phyloP scores from a whole-genome alignment of 2,113 vertebrate genomes.

The Syngnathus scovelli region DNA sequence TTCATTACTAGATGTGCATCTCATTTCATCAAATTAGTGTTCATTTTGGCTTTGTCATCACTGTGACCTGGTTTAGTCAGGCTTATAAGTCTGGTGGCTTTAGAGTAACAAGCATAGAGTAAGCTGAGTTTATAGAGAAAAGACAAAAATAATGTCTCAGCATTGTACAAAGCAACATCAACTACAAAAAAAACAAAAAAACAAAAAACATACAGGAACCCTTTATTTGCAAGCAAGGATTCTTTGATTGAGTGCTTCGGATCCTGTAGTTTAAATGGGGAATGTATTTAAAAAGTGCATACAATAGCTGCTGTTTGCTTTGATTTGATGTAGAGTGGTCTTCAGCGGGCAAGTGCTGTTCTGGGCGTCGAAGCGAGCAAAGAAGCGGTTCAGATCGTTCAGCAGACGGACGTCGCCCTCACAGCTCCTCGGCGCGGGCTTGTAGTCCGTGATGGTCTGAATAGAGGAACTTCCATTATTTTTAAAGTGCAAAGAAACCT shows the following conservation, averaged over 20 bases:
- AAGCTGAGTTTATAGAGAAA: slow-evolving; percentile 24
- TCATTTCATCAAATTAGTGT: slow-evolving; percentile 12
- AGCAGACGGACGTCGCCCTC: no score
- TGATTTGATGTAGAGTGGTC: background rate
- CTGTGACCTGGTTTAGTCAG: slow-evolving; percentile 9
- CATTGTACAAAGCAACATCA: slow-evolving; percentile 14
- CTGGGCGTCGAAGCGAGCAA: no score
- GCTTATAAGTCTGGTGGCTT: background rate
- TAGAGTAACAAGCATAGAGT: slow-evolving; percentile 3
- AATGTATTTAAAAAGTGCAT: slow-evolving; percentile 51
- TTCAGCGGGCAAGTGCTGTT: no score
- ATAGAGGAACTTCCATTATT: background rate
- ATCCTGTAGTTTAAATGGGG: slow-evolving; percentile 58
- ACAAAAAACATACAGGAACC: slow-evolving; percentile 14
- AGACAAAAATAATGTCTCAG: slow-evolving; percentile 34
- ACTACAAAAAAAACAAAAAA: background rate
- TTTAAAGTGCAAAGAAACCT: slow-evolving; percentile 25
- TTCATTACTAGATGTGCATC: slow-evolving; percentile 7
- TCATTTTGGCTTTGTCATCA: slow-evolving; percentile 5
- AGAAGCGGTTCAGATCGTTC: no score
- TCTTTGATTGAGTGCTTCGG: slow-evolving; percentile 30
- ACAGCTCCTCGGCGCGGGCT: no score
- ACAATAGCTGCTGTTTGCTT: slow-evolving; percentile 50
- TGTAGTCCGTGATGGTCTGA: no score
- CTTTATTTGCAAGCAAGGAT: slow-evolving; percentile 27